Percentiles rank a stretch among this genome's conserved stretches.
Conservation (phyloP, 2,797 vertebrate species). For the Gymnothorax reevesii region DNA sequence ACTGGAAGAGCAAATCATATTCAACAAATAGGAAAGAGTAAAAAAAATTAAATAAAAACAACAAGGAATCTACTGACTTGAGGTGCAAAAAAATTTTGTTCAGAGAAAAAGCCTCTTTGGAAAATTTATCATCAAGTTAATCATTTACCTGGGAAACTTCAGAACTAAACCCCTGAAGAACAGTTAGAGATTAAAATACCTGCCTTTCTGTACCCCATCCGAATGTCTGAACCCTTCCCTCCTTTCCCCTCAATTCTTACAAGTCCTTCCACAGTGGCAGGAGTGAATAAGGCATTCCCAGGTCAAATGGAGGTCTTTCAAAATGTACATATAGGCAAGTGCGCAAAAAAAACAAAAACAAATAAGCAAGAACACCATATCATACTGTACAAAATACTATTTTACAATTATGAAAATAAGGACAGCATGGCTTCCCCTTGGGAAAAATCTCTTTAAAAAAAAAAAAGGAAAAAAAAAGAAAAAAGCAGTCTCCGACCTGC, state of each 20-base stretch:
- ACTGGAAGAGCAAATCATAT: conserved; percentile 42
- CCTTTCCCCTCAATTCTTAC: conserved; percentile 49
- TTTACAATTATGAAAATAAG: conserved; percentile 69
- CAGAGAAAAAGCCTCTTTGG: conserved; percentile 74
- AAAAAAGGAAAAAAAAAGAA: conserved; percentile 39
- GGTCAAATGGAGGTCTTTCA: conserved; percentile 66
- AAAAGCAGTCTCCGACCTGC: conserved; percentile 74
- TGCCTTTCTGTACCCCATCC: conserved; percentile 41
- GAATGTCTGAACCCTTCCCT: conserved; percentile 47
- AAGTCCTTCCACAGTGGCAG: conserved; percentile 63
- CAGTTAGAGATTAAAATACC: conserved; percentile 23
- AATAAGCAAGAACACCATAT: conserved; percentile 68
- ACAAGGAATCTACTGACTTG: conserved; percentile 59
- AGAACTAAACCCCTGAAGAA: conserved; percentile 48
- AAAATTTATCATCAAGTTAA: conserved; percentile 68
- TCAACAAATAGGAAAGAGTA: conserved; percentile 27
- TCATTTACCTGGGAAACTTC: conserved; percentile 63
- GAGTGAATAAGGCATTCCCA: conserved; percentile 76
- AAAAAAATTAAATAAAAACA: conserved; percentile 49
- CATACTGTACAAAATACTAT: conserved; percentile 76
- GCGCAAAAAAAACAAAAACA: conserved; percentile 64
- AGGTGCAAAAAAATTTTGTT: conserved; percentile 76
- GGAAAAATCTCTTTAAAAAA: conserved; percentile 39
- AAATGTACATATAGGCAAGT: conserved; percentile 70
- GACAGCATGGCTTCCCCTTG: conserved; percentile 77